phyloP scores from a whole-genome alignment of 2,888 invertebrate species.

The Ephialtes manifestator region DNA sequence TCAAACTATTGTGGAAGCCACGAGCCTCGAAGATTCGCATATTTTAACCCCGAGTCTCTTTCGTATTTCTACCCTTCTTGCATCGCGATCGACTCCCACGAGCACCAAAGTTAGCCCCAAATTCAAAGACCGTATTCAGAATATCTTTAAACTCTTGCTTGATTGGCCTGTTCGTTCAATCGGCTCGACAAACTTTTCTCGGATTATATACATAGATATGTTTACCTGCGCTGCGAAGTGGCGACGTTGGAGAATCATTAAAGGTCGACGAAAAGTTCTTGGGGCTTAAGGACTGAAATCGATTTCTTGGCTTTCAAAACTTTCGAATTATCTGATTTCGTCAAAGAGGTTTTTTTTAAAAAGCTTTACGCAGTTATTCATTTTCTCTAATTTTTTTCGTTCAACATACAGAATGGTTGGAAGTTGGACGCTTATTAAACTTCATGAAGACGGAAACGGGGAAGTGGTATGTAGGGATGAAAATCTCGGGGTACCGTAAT shows the following conservation, averaged over 20 bases:
- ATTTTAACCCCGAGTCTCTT: slow-evolving; percentile 47
- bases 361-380: slow-evolving; percentile 26
- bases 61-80: slow-evolving; percentile 42
- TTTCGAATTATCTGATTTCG: slow-evolving; percentile 33
- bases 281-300: not conserved
- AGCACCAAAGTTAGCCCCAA: slow-evolving; percentile 39
- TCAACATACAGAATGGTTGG: not conserved
- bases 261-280: slow-evolving; percentile 8
- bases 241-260: not conserved
- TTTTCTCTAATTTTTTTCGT: slow-evolving; percentile 2
- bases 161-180: slow-evolving; percentile 38
- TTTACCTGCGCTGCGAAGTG: not conserved
- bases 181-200: slow-evolving; percentile 15
- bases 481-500: slow-evolving; percentile 43
- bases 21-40: slow-evolving; percentile 44
- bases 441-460: slow-evolving; percentile 25
- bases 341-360: not conserved
- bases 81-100: slow-evolving; percentile 24
- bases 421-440: slow-evolving; percentile 60
- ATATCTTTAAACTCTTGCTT: slow-evolving; percentile 36
- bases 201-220: slow-evolving; percentile 10
- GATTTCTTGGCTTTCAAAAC: slow-evolving; percentile 29
- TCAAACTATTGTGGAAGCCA: slow-evolving; percentile 63
- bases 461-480: slow-evolving; percentile 8
- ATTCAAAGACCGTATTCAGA: slow-evolving; percentile 47